phyloP scores from a whole-genome alignment of 2,113 vertebrate species.

The Poecile atricapillus region DNA sequence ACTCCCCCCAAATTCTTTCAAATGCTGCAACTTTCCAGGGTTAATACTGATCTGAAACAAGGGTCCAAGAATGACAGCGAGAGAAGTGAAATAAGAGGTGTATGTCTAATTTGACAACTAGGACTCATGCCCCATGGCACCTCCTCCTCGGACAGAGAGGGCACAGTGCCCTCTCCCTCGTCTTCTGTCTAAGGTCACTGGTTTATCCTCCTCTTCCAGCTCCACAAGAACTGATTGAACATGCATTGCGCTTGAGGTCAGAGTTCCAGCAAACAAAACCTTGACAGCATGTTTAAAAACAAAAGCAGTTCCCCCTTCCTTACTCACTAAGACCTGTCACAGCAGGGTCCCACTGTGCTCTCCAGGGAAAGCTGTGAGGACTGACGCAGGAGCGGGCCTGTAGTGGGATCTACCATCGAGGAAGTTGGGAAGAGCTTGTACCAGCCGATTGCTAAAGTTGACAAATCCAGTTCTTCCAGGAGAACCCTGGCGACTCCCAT shows the following conservation, averaged over 20 bases:
- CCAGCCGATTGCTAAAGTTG: conserved; percentile 93
- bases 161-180: conserved; percentile 26
- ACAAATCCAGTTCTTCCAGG: conserved; percentile 97
- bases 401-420: conserved; percentile 96
- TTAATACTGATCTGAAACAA: conserved; percentile 60
- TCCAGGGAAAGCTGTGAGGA: conserved; percentile 96
- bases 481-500: conserved; percentile 97
- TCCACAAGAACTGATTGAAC: conserved; percentile 70
- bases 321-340: conserved; percentile 89
- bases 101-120: conserved; percentile 68
- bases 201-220: conserved; percentile 68
- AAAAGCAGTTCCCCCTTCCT: conserved; percentile 45
- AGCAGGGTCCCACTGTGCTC: conserved; percentile 94
- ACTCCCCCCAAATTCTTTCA: neutral
- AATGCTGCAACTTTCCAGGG: conserved; percentile 60
- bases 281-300: conserved; percentile 72
- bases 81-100: conserved; percentile 65
- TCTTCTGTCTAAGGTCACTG: conserved; percentile 73
- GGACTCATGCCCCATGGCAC: conserved; percentile 66
- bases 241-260: conserved; percentile 72
- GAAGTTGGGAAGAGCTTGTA: conserved; percentile 99
- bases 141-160: conserved; percentile 62
- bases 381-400: conserved; percentile 91
- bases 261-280: conserved; percentile 72
- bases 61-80: conserved; percentile 58